Evolutionary conservation across 2,888 invertebrate genomes (phyloP).

Genomic region (Mesorhabditis belari): DNA sequence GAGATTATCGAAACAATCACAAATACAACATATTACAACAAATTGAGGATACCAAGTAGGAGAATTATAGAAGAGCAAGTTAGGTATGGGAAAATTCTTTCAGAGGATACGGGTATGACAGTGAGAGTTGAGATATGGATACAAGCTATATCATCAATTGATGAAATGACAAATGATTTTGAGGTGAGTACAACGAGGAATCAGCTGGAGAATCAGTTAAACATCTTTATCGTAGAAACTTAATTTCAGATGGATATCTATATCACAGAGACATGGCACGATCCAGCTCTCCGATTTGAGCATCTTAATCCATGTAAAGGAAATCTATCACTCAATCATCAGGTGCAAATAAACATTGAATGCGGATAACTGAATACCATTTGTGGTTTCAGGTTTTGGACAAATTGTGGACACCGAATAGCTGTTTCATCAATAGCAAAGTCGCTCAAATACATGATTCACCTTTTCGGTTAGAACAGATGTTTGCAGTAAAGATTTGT

Average conservation of each 20-base stretch:
- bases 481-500: neutral
- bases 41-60: slow-evolving; percentile 49
- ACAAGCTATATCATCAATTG: slow-evolving; percentile 38
- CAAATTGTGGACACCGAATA: slow-evolving; percentile 48
- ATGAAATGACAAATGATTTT: slow-evolving; percentile 40
- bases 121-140: slow-evolving; percentile 38
- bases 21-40: slow-evolving; percentile 52
- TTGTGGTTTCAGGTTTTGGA: slow-evolving; percentile 16
- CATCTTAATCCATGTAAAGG: slow-evolving; percentile 37
- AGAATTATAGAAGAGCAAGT: too few species aligned
- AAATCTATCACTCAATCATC: slow-evolving; percentile 38
- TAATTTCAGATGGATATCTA: slow-evolving; percentile 33
- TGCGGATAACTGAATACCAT: too few species aligned
- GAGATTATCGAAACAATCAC: slow-evolving; percentile 47
- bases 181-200: slow-evolving; percentile 8
- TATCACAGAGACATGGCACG: slow-evolving; percentile 38
- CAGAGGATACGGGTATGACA: slow-evolving; percentile 33
- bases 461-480: slow-evolving; percentile 26
- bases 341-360: too few species aligned
- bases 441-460: slow-evolving; percentile 38
- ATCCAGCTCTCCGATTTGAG: slow-evolving; percentile 33
- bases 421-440: slow-evolving; percentile 44
- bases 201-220: too few species aligned
- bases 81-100: neutral
- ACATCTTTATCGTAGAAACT: neutral